Conservation (phyloP, 2,888 invertebrate genomes). For the Plagiodera versicolora region DNA sequence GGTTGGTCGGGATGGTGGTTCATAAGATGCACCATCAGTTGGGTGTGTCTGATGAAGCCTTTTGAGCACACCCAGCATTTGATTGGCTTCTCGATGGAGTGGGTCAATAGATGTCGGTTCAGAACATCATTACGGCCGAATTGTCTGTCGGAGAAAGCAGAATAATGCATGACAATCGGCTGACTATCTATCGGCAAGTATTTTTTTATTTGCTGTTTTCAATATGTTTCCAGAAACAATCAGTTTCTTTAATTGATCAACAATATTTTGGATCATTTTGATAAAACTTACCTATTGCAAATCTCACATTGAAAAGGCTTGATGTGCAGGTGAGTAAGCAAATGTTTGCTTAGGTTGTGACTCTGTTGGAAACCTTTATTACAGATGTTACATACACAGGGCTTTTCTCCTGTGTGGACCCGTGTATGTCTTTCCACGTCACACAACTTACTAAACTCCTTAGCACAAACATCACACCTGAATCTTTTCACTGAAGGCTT, state of each 20-base stretch:
- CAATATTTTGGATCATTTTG: no score
- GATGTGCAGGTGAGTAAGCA: conserved; percentile 50
- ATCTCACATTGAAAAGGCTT: conserved; percentile 50
- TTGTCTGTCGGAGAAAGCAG: conserved; percentile 27
- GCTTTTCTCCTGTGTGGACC: conserved; percentile 53
- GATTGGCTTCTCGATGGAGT: conserved; percentile 50
- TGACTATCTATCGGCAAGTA: no score
- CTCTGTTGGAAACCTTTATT: conserved; percentile 48
- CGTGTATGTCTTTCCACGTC: conserved; percentile 51
- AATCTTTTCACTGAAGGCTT: conserved; percentile 39
- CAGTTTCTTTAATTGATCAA: no score
- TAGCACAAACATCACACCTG: conserved; percentile 48
- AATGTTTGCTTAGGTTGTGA: conserved; percentile 52
- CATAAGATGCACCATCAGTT: conserved; percentile 41
- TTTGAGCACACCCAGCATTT: conserved; percentile 46
- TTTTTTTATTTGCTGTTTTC: no score
- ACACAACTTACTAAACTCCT: conserved; percentile 49
- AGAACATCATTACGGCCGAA: conserved; percentile 52
- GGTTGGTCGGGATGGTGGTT: conserved; percentile 34
- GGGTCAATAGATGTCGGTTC: conserved; percentile 50
- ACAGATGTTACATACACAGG: conserved; percentile 49
- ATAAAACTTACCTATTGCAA: conserved; percentile 39
- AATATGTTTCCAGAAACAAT: no score
- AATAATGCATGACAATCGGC: no score
- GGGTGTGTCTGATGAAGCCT: conserved; percentile 47